A percentile compares a stretch with the other conserved stretches of the same genome.
These are phyloP conservation scores for Ophion slaviceki DNA, from an alignment of 2,888 invertebrate species.

Conservation along the genomic window DNA sequence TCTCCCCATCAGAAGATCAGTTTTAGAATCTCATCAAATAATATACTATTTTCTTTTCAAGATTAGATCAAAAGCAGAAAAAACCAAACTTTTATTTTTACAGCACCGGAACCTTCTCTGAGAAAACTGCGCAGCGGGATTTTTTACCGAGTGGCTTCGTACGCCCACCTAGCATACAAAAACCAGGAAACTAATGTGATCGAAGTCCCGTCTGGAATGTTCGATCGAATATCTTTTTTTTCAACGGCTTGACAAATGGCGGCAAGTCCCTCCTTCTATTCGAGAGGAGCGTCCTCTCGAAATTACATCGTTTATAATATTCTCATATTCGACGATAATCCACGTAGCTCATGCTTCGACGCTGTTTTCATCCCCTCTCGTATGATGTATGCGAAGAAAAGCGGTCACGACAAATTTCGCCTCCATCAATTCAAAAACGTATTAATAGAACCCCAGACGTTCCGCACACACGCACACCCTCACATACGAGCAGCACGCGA, in stretches of 20 bases:
- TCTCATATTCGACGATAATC: slow-evolving; percentile 47
- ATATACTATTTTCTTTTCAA: too few relatives aligned
- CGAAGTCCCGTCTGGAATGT: neutral
- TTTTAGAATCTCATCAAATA: too few relatives aligned
- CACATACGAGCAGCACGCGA: neutral
- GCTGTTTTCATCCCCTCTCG: slow-evolving; percentile 21
- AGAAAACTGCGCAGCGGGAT: neutral
- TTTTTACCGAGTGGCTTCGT: neutral
- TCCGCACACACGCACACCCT: slow-evolving; percentile 24
- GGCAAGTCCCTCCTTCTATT: neutral
- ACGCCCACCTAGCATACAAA: neutral
- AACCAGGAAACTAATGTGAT: neutral
- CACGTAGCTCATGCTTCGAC: slow-evolving; percentile 40
- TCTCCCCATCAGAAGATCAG: neutral
- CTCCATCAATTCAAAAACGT: slow-evolving; percentile 58
- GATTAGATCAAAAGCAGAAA: neutral
- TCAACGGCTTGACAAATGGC: neutral
- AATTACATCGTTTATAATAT: slow-evolving; percentile 36
- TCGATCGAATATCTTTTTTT: neutral
- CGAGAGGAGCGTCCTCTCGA: neutral
- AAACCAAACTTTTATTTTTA: neutral
- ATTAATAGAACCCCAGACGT: slow-evolving; percentile 63
- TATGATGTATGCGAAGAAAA: slow-evolving; percentile 53
- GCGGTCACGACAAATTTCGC: slow-evolving; percentile 46
- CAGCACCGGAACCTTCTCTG: neutral